These are phyloP conservation scores for Aphrophora alni DNA, from an alignment of 2,888 invertebrate species.

Conservation along the genomic window DNA sequence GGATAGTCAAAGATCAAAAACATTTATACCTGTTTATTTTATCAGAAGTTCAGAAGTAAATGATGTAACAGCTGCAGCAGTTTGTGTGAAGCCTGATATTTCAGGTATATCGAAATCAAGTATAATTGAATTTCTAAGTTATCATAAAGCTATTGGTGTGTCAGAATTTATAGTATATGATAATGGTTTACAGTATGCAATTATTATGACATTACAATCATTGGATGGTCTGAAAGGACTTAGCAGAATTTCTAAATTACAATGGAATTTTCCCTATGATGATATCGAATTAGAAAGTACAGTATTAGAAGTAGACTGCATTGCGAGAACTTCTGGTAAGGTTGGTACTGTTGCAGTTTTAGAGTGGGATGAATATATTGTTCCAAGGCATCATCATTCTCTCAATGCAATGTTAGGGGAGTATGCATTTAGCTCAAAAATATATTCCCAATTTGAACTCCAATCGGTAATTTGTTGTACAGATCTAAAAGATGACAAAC, in stretches of 20 bases:
- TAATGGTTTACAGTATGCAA: constrained; percentile 59
- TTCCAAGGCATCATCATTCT: constrained; percentile 65
- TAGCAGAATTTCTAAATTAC: constrained; percentile 64
- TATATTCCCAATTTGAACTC: constrained; percentile 56
- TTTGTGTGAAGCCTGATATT: constrained; percentile 68
- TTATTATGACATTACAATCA: constrained; percentile 58
- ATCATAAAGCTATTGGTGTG: constrained; percentile 70
- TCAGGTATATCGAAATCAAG: constrained; percentile 63
- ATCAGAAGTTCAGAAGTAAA: constrained; percentile 32
- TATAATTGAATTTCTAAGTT: constrained; percentile 70
- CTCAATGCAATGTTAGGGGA: constrained; percentile 60
- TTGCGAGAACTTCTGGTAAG: constrained; percentile 66
- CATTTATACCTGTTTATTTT: constrained; percentile 50
- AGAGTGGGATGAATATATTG: constrained; percentile 71
- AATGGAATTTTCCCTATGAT: constrained; percentile 71
- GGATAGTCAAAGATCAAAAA: constrained; percentile 46
- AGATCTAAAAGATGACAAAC: constrained; percentile 54
- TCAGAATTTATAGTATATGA: constrained; percentile 72
- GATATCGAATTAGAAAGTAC: constrained; percentile 58
- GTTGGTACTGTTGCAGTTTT: constrained; percentile 60
- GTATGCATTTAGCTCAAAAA: constrained; percentile 57
- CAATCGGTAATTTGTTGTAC: constrained; percentile 52
- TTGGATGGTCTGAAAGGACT: constrained; percentile 56
- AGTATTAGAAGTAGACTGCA: constrained; percentile 70
- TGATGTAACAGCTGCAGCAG: constrained; percentile 62